Percentiles rank a stretch among this genome's conserved stretches.
These are phyloP conservation scores for Phyllotreta cruciferae DNA, from an alignment of 2,888 invertebrate genomes.

Conservation along the genomic window DNA sequence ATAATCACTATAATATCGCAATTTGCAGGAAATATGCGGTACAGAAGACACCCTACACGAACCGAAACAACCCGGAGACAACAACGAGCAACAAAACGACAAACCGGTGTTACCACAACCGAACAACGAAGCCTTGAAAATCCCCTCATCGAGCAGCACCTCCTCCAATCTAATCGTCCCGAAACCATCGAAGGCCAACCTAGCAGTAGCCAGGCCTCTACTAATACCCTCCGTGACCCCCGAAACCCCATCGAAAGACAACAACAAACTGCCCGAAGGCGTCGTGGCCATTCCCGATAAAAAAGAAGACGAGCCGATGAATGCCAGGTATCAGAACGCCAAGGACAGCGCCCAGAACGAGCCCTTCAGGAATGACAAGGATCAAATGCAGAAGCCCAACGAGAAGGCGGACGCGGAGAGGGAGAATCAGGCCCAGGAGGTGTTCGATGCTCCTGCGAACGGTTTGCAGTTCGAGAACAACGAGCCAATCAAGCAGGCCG, in stretches of 20 bases:
- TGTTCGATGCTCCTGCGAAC: slow-evolving; percentile 50
- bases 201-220: slow-evolving; percentile 52
- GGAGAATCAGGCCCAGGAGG: slow-evolving; percentile 56
- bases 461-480: slow-evolving; percentile 47
- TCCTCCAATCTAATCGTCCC: slow-evolving; percentile 45
- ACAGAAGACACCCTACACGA: slow-evolving; percentile 39
- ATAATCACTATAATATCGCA: slow-evolving; percentile 21
- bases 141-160: slow-evolving; percentile 39
- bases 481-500: slow-evolving; percentile 41
- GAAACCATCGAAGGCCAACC: slow-evolving; percentile 46
- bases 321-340: slow-evolving; percentile 59
- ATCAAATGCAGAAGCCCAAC: slow-evolving; percentile 22
- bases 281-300: slow-evolving; percentile 49
- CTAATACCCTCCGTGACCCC: slow-evolving; percentile 52
- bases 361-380: slow-evolving; percentile 12
- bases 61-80: slow-evolving; percentile 27
- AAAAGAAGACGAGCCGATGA: slow-evolving; percentile 49
- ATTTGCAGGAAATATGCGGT: slow-evolving; percentile 40
- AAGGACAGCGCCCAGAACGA: slow-evolving; percentile 34
- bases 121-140: slow-evolving; percentile 36
- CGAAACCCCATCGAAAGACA: slow-evolving; percentile 42
- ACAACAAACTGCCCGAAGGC: slow-evolving; percentile 48
- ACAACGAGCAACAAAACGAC: slow-evolving; percentile 37
- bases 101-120: slow-evolving; percentile 43
- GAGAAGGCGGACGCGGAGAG: slow-evolving; percentile 48